phyloP scores from a whole-genome alignment of 1,140 invertebrate genomes.

The Hyles euphorbiae region DNA sequence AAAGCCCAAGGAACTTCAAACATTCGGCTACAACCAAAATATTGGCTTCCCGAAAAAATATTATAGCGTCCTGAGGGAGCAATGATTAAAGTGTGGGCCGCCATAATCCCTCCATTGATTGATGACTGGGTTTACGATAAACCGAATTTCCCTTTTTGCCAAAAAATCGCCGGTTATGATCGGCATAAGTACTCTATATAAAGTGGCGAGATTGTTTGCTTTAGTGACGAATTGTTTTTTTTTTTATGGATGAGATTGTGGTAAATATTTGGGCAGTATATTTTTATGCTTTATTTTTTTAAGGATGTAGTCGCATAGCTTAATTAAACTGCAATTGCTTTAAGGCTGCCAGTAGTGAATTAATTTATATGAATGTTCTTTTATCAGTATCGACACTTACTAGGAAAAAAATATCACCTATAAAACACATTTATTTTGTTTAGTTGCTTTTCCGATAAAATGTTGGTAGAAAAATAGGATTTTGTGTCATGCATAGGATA shows the following conservation, averaged over 20 bases:
- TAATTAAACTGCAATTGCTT: too few relatives aligned
- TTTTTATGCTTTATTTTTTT: neutral
- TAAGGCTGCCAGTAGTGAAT: too few relatives aligned
- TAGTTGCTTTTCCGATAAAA: too few relatives aligned
- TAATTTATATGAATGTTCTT: too few relatives aligned
- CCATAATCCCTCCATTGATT: slow-evolving; percentile 49
- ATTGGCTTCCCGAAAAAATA: too few relatives aligned
- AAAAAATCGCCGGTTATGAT: slow-evolving; percentile 16
- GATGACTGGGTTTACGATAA: slow-evolving; percentile 39
- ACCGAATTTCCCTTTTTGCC: slow-evolving; percentile 39
- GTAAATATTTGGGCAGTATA: neutral
- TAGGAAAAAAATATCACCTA: too few relatives aligned
- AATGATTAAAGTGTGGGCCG: slow-evolving; percentile 47
- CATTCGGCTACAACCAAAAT: slow-evolving; percentile 10
- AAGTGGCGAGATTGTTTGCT: slow-evolving; percentile 4
- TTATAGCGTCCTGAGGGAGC: slow-evolving; percentile 23
- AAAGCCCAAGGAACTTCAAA: neutral
- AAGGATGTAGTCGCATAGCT: too few relatives aligned
- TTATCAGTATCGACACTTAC: too few relatives aligned
- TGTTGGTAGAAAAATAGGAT: too few relatives aligned
- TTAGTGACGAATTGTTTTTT: slow-evolving; percentile 18
- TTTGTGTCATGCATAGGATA: too few relatives aligned
- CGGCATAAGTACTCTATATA: slow-evolving; percentile 4
- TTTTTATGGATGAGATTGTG: slow-evolving; percentile 1
- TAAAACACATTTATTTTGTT: too few relatives aligned